These are phyloP conservation scores for Gonocerus acuteangulatus DNA, from an alignment of 2,888 invertebrate species.

Conservation along the genomic window DNA sequence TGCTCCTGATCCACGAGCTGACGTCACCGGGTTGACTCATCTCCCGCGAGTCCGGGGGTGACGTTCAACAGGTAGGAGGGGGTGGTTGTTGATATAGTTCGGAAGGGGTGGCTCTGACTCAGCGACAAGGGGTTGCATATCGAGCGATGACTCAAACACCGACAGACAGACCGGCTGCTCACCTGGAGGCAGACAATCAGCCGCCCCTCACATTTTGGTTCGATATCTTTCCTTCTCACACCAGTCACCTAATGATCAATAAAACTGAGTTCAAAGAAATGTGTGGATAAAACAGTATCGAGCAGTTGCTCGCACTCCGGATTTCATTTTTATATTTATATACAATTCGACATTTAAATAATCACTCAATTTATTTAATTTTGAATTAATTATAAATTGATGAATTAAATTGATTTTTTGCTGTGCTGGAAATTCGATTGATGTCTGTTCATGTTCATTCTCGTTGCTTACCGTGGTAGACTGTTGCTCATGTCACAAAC, in stretches of 20 bases:
- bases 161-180: conserved; percentile 9
- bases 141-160: conserved; percentile 2
- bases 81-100: background rate
- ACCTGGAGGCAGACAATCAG: conserved; percentile 20
- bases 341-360: no score
- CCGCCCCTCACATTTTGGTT: background rate
- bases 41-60: background rate
- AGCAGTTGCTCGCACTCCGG: no score
- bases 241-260: background rate
- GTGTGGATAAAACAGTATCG: no score
- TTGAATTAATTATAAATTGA: no score
- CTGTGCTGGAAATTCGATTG: no score
- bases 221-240: conserved; percentile 6
- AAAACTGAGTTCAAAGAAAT: background rate
- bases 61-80: conserved; percentile 9
- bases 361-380: no score
- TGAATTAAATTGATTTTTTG: no score
- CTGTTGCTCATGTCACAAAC: no score
- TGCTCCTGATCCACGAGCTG: background rate
- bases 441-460: no score
- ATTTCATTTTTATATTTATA: no score
- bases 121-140: background rate
- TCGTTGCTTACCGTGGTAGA: no score
- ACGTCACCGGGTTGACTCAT: background rate
- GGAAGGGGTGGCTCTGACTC: conserved; percentile 15